Evolutionary conservation across 2,797 vertebrate genomes (phyloP), one percentile per base, ranked within the genome.

Genomic region (Lagocephalus sceleratus): DNA sequence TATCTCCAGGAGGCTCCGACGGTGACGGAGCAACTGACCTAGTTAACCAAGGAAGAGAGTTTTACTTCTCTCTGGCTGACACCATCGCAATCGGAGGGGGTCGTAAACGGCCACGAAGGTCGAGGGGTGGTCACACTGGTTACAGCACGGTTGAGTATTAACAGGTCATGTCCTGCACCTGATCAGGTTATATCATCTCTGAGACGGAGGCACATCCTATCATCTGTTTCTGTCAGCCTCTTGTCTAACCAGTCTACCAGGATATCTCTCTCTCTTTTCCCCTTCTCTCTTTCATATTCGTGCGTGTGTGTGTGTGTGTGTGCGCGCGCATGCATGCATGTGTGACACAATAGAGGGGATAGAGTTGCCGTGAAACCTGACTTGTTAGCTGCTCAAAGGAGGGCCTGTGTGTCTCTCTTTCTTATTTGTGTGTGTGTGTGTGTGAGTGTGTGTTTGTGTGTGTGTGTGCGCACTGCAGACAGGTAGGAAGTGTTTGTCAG

Each of bases 231-330:
- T 25, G 43, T 25, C 29, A 46, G 2, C 38, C 44, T 45, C 12
- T 63, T 0, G 74, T 63, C 73, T 23, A 82, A 75, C 84, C 79
- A 58, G 84, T 82, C 71, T 47, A 61, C 65, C 76, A 66, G 63
- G 79, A 26, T 57, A 57, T 66, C 60, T 51, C 26, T 57, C 4
- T 58, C 39, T 46, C 22, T 3, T 58, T 38, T 46, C 22, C 41
- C 19, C 49, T 52, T 66, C 58, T 55, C 12, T 14, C 12, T 14
- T 9, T 3, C 32, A n/a, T n/a, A n/a, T n/a, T 35, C 29, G 3
- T 19, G 43, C 4, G 35, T 26, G 35, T 39, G 35, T 39, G 38
- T 39, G 38, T 39, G 3, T 39, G 32, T 35, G 32, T 35, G 32
- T 35, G 32, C 14, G 32, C 14, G 38, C 38, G 38, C 15, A 16